Conservation (phyloP, 2,113 vertebrate species). For the Limanda limanda region DNA sequence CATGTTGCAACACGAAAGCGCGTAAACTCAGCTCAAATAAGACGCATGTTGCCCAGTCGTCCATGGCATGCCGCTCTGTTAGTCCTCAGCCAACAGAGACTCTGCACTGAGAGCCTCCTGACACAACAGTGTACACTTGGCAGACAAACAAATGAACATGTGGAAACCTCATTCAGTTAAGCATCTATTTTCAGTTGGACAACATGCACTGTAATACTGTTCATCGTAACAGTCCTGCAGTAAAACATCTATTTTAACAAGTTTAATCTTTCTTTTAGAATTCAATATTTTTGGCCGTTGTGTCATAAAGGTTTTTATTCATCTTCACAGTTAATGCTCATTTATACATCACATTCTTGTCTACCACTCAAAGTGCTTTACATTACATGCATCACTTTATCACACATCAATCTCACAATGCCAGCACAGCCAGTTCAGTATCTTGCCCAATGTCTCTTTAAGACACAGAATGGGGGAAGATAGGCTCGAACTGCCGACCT, state of each 20-base stretch:
- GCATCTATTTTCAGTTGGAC: background rate
- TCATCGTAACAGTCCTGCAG: background rate
- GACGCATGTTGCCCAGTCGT: background rate
- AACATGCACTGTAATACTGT: too few species aligned
- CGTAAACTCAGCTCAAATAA: background rate
- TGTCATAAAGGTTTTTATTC: background rate
- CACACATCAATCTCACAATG: too few species aligned
- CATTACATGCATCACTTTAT: too few species aligned
- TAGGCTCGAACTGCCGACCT: too few species aligned
- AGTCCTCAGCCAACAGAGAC: background rate
- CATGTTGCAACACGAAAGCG: too few species aligned
- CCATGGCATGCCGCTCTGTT: background rate
- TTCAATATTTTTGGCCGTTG: too few species aligned
- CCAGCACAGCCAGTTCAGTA: too few species aligned
- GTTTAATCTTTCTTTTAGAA: too few species aligned
- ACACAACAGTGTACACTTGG: background rate
- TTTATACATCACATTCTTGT: too few species aligned
- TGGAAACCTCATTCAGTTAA: background rate
- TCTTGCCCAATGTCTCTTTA: too few species aligned
- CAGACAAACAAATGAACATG: background rate
- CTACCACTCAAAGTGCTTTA: too few species aligned
- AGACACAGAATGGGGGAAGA: too few species aligned
- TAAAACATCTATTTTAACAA: background rate
- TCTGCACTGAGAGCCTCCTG: background rate
- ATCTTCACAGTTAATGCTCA: background rate